A percentile compares a stretch with the other conserved stretches of the same genome.
phyloP scores from a whole-genome alignment of 2,888 invertebrate species.

The Holacanthella duospinosa region DNA sequence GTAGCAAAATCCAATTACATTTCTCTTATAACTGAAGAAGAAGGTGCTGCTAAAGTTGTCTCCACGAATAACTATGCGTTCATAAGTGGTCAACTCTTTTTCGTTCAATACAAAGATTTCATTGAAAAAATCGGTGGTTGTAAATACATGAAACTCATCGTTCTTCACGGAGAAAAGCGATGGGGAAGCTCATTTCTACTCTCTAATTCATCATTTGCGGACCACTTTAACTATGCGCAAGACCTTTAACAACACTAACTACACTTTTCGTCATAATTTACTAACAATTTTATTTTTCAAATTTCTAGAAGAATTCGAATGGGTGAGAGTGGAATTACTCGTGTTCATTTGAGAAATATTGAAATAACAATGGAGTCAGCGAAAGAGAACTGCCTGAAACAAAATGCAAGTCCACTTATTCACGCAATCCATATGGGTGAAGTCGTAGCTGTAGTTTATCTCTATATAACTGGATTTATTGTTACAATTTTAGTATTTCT shows the following conservation, averaged over 20 bases:
- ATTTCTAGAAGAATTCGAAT: background rate
- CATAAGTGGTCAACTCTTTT: background rate
- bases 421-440: background rate
- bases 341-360: background rate
- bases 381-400: background rate
- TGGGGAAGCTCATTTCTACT: background rate
- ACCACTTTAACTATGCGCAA: slow-evolving; percentile 4
- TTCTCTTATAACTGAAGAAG: background rate
- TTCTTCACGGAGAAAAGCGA: background rate
- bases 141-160: background rate
- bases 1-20: background rate
- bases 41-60: background rate
- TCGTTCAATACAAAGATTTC: background rate
- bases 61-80: background rate
- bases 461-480: background rate
- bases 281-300: background rate
- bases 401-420: background rate
- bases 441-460: background rate
- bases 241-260: no score
- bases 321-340: background rate
- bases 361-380: background rate
- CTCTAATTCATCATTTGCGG: background rate
- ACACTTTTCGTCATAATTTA: background rate
- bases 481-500: background rate
- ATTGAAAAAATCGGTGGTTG: background rate